Percentiles rank a stretch among this genome's conserved stretches.
Conservation (phyloP, 2,797 vertebrate genomes). For the Columba guinea region DNA sequence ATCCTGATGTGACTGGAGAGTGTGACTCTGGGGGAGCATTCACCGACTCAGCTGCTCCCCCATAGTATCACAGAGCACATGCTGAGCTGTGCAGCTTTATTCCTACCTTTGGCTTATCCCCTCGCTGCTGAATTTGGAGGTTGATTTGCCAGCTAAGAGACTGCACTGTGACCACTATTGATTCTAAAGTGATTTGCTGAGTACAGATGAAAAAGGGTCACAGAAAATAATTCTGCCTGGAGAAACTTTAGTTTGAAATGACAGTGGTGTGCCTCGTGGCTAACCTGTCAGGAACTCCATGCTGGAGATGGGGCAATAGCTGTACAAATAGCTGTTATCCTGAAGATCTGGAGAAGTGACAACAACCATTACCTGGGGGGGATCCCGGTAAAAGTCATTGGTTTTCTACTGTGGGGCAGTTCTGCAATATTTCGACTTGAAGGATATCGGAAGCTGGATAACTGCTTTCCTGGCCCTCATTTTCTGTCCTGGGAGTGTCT, state of each 20-base stretch:
- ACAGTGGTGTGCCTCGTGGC: not conserved
- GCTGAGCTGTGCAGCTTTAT: not conserved
- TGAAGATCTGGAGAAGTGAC: not conserved
- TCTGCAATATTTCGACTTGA: not conserved
- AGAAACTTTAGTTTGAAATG: not conserved
- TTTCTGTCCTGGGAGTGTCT: not conserved
- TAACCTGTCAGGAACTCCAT: not conserved
- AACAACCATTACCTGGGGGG: not conserved
- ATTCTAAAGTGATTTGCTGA: not conserved
- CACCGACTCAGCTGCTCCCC: not conserved
- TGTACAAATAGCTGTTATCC: not conserved
- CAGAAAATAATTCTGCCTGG: not conserved
- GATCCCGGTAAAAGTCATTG: not conserved
- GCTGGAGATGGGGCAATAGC: not conserved
- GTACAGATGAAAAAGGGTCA: not conserved
- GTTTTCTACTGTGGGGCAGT: not conserved
- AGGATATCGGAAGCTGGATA: not conserved
- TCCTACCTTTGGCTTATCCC: not conserved
- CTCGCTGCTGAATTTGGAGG: not conserved
- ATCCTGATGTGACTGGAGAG: not conserved
- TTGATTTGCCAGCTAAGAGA: not conserved
- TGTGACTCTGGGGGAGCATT: not conserved
- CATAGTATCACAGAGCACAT: not conserved
- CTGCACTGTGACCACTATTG: not conserved
- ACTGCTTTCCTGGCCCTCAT: not conserved